Evolutionary conservation across 1,140 invertebrate species (phyloP), one percentile per base, ranked within the genome.

Genomic region (Drosophila azteca): DNA sequence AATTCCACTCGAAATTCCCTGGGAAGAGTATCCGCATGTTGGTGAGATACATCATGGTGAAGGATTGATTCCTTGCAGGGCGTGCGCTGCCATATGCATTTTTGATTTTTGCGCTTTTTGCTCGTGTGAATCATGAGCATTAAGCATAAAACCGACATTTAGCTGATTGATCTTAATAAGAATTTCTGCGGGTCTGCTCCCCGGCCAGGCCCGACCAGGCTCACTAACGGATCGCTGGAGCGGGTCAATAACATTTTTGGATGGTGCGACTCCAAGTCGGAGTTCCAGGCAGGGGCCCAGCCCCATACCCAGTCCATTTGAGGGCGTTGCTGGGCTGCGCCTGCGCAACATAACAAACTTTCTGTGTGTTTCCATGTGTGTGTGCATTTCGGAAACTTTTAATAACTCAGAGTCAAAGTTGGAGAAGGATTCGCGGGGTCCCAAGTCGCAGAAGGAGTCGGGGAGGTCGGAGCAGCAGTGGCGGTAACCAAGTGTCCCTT

Each of bases 81-180:
- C 15, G 22, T 35, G 7, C 22, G 58, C 51, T 63, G 67, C 52
- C 67, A 50, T 67, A 61, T 84, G 58, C 54, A 70, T 71, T 76
- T 72, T 85, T 77, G 71, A 79, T 84, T 80, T 79, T 69, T 63
- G 63, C 48, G 58, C 67, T 67, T 43, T 39, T 65, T 70, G 74
- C 31, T 70, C 75, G 75, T 87, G 82, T 87, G 82, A 87, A 88
- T 87, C 82, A 87, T 88, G 75, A 88, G 83, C 83, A 87, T 87
- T 87, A 88, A 87, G 82, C 82, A 87, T 87, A 87, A 87, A 87
- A 87, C 83, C 82, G 81, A 85, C 82, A 82, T 88, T 87, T 88
- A 87, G 82, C 82, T 87, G 82, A 87, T 87, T 87, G 82, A 87
- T 87, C 82, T 87, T 87, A 87, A 87, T 87, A 87, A 87, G 82